A percentile compares a stretch with the other conserved stretches of the same genome.
Evolutionary conservation across 2,113 vertebrate genomes (phyloP).

Genomic region (Empidonax alnorum): DNA sequence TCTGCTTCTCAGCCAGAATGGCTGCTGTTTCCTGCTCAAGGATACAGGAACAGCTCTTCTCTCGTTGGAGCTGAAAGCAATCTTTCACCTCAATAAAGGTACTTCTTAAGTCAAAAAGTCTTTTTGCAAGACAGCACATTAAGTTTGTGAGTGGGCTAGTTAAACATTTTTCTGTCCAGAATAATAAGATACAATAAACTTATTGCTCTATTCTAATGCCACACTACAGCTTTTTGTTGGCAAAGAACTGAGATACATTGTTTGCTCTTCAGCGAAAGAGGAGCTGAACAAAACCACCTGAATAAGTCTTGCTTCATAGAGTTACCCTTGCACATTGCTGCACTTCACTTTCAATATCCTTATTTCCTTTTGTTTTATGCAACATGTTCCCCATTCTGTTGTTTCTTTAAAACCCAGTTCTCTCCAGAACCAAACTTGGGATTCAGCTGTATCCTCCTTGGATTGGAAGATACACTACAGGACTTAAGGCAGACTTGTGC

Average conservation of each 20-base stretch:
- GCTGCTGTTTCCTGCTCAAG: not conserved
- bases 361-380: not conserved
- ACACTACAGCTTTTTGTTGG: not conserved
- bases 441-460: not conserved
- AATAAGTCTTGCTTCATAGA: not conserved
- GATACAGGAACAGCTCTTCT: not conserved
- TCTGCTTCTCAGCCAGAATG: not conserved
- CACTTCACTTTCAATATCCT: not conserved
- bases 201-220: not conserved
- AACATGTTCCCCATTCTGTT: not conserved
- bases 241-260: not conserved
- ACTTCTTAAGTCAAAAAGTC: not conserved
- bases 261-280: not conserved
- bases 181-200: not conserved
- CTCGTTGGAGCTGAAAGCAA: not conserved
- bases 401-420: constrained; percentile 9
- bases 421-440: not conserved
- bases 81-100: not conserved
- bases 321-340: not conserved
- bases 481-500: not conserved
- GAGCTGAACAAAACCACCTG: not conserved
- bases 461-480: not conserved
- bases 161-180: not conserved
- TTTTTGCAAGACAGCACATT: not conserved
- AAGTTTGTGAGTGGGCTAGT: not conserved